Conservation (phyloP, 2,113 vertebrate genomes). For the Perca fluviatilis region DNA sequence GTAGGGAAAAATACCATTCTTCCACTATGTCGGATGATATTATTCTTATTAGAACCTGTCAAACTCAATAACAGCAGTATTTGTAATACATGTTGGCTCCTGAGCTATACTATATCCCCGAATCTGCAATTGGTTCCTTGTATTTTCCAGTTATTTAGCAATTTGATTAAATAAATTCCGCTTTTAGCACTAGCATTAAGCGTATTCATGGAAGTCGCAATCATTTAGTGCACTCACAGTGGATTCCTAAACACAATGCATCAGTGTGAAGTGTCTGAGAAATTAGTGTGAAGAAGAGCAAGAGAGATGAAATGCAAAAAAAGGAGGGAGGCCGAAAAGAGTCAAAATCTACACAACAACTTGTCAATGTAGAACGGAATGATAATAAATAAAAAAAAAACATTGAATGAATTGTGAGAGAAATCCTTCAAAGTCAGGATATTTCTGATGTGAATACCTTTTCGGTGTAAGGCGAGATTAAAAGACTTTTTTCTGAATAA, state of each 20-base stretch:
- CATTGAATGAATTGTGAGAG: conserved; percentile 6
- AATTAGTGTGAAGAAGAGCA: conserved; percentile 12
- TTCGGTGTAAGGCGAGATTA: not conserved
- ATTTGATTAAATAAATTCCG: conserved; percentile 38
- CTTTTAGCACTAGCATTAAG: conserved; percentile 34
- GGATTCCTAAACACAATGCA: conserved; percentile 16
- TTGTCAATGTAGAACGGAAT: conserved; percentile 20
- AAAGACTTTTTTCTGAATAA: conserved; percentile 5
- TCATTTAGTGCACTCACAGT: conserved; percentile 21
- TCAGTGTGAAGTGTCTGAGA: not conserved
- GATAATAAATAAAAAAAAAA: not conserved
- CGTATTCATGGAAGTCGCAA: conserved; percentile 11
- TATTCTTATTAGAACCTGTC: conserved; percentile 49
- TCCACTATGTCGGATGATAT: conserved; percentile 28
- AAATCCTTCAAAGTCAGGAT: conserved; percentile 18
- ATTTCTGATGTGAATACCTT: conserved; percentile 22
- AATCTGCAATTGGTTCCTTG: conserved; percentile 22
- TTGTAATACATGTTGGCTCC: conserved; percentile 1
- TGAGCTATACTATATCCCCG: not conserved
- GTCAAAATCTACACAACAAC: not conserved
- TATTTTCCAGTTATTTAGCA: conserved; percentile 31
- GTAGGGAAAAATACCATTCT: not conserved
- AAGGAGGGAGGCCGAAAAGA: not conserved
- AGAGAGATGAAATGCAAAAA: conserved; percentile 15
- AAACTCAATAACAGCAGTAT: conserved; percentile 41